Percentiles rank a stretch among this genome's conserved stretches.
Conservation (phyloP, 2,888 invertebrate species). For the Zeuzera pyrina region DNA sequence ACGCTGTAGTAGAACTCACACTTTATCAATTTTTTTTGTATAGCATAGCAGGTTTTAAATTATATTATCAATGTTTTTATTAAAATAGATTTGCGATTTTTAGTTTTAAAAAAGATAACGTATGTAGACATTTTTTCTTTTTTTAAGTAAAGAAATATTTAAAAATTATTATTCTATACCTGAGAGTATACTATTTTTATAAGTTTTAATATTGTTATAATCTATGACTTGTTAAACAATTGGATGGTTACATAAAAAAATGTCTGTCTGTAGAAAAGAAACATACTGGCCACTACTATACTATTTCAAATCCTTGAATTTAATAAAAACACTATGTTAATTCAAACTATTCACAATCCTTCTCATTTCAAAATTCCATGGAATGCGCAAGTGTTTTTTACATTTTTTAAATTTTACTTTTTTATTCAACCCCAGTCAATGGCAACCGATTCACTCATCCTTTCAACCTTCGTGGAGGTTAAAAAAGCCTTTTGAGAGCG, state of each 20-base stretch:
- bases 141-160: too few relatives aligned
- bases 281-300: slow-evolving; percentile 1
- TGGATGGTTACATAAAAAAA: too few relatives aligned
- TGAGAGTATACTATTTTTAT: too few relatives aligned
- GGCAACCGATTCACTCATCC: slow-evolving; percentile 19
- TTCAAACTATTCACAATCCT: slow-evolving; percentile 33
- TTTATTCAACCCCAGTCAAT: slow-evolving; percentile 21
- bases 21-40: neutral
- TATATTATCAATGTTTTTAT: neutral
- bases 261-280: too few relatives aligned
- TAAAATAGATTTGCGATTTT: neutral
- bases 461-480: slow-evolving; percentile 14
- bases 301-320: slow-evolving; percentile 10
- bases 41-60: slow-evolving; percentile 1
- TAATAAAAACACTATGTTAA: slow-evolving; percentile 21
- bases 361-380: slow-evolving; percentile 34
- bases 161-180: too few relatives aligned
- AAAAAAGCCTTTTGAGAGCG: slow-evolving; percentile 24
- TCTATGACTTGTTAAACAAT: too few relatives aligned
- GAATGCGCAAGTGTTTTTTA: slow-evolving; percentile 25
- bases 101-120: neutral
- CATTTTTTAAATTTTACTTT: slow-evolving; percentile 21
- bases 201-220: too few relatives aligned
- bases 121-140: too few relatives aligned
- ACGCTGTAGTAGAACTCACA: too few relatives aligned